Evolutionary conservation across 2,797 vertebrate genomes (phyloP).

Genomic region (Tamandua tetradactyla): DNA sequence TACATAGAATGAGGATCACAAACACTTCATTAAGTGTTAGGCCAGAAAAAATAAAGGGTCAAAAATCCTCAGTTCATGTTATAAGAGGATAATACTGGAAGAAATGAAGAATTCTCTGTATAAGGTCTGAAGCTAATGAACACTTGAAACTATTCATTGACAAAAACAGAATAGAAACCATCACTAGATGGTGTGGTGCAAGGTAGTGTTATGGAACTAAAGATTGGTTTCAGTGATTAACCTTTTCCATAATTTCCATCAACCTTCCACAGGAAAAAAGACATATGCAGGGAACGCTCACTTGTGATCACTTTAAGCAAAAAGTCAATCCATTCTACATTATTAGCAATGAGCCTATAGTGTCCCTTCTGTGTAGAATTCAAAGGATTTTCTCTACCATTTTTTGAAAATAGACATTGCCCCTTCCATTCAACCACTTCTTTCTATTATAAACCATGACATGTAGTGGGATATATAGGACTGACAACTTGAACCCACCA

Average conservation of each 20-base stretch:
- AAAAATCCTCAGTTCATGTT: not conserved
- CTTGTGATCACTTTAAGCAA: not conserved
- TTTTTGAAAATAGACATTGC: not conserved
- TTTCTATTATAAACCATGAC: not conserved
- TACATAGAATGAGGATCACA: not conserved
- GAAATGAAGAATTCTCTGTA: not conserved
- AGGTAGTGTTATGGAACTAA: not conserved
- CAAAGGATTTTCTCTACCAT: accelerated
- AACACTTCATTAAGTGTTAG: not conserved
- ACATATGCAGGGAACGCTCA: not conserved
- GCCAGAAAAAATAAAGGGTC: not conserved
- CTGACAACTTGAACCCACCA: not conserved
- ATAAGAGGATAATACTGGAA: not conserved
- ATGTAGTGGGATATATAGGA: not conserved
- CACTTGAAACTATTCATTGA: not conserved
- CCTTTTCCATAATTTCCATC: not conserved
- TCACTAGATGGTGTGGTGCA: not conserved
- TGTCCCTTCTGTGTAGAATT: not conserved
- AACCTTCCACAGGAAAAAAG: not conserved
- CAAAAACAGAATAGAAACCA: not conserved
- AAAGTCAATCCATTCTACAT: not conserved
- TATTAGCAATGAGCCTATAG: not conserved
- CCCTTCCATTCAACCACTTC: not conserved
- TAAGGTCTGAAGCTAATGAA: not conserved
- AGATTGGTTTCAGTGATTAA: not conserved